Conservation (phyloP, 2,113 vertebrate species). For the Cyprinodon tularosa region DNA sequence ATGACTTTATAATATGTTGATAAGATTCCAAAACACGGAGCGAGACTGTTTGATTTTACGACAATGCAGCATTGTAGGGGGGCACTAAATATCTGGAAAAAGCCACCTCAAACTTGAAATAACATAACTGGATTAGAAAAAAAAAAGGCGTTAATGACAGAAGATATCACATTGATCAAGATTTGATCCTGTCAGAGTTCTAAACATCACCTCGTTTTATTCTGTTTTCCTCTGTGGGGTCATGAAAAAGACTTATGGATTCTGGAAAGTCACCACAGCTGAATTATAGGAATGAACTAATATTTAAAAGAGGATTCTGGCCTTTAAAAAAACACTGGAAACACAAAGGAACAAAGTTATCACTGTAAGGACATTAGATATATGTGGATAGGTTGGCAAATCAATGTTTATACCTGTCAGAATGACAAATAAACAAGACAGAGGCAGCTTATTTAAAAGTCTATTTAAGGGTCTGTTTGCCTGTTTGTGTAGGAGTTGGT, state of each 20-base stretch:
- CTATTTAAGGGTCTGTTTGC: constrained; percentile 11
- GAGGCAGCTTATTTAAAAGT: constrained; percentile 11
- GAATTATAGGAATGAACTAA: constrained; percentile 43
- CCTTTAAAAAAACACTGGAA: constrained; percentile 31
- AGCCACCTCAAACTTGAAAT: not conserved
- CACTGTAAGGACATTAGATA: constrained; percentile 9
- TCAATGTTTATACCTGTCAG: constrained; percentile 34
- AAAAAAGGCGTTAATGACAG: constrained; percentile 26
- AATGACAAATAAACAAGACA: not conserved
- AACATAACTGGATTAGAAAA: constrained; percentile 10
- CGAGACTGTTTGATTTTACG: too few species aligned
- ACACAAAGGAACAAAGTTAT: not conserved
- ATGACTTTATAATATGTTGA: too few species aligned
- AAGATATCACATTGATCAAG: constrained; percentile 7
- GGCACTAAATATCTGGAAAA: not conserved
- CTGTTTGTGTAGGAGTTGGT: constrained; percentile 15
- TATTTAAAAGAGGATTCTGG: constrained; percentile 43
- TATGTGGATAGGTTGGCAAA: constrained; percentile 29
- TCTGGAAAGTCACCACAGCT: constrained; percentile 44
- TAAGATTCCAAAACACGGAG: too few species aligned
- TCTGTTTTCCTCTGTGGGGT: constrained; percentile 43
- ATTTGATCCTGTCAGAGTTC: constrained; percentile 17
- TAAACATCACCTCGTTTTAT: constrained; percentile 30
- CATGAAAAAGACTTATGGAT: constrained; percentile 58
- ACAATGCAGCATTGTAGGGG: too few species aligned